Evolutionary conservation across 2,888 invertebrate species (phyloP), one percentile per base, ranked within the genome.

Genomic region (Hyalella azteca): DNA sequence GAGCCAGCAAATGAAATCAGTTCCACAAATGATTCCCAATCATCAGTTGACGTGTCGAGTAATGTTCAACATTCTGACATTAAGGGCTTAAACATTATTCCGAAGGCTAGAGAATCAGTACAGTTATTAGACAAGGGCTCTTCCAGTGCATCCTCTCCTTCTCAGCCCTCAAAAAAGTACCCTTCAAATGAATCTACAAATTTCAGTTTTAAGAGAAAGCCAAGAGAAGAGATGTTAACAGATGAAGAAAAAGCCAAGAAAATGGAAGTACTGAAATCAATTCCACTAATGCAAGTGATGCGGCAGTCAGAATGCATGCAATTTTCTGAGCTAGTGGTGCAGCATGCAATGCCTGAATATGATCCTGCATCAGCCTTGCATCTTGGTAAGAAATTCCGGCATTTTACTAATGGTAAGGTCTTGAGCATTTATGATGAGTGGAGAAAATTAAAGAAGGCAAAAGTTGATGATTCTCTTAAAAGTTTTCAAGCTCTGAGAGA

Each of bases 391-490:
- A 22, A 36, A 15, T 5, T 54, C 29, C 32, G 40, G 19, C n/a
- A 29, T 11, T 40, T 83, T 15, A 79, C 83, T 32, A 77, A 49
- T 39, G 66, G 81, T n/a, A 81, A 81, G 59, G 7, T 83, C 29
- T 73, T 83, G 49, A 45, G 40, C 11, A 40, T 83, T 22, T 83
- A 83, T 80, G 80, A 83, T 76, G 50, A 22, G 5, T 83, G 83
- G 83, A 76, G 83, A 11, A 45, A 79, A 41, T 77, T 80, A n/a
- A 81, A 83, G 26, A 75, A 79, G 26, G 45, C 59, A 40, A 78
- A 80, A 13, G 78, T 78, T 49, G 76, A 76, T 13, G 54, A 78
- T 13, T 49, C 78, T 32, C 66, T 79, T 22, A 50, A 81, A 5
- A 76, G 79, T 45, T 48, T 82, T 41, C 75, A 79, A 36, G 54